These are phyloP conservation scores for Myrmecobius fasciatus DNA, from an alignment of 2,113 vertebrate genomes.

Conservation along the genomic window DNA sequence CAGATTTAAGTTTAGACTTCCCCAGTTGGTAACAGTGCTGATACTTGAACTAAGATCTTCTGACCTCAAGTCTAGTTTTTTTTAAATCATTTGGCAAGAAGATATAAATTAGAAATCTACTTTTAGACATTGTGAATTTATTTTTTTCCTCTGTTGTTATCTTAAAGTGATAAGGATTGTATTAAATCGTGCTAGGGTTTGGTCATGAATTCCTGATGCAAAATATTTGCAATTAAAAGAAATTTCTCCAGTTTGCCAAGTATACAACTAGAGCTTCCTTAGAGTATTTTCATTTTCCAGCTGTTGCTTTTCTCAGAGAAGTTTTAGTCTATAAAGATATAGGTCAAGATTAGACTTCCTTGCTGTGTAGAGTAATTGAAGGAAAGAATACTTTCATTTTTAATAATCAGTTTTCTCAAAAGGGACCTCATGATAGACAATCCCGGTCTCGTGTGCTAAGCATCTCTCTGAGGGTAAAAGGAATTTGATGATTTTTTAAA, in stretches of 20 bases:
- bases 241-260: not conserved
- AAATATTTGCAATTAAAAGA: conserved; percentile 36
- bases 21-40: not conserved
- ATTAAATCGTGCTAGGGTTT: not conserved
- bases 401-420: not conserved
- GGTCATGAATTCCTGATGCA: not conserved
- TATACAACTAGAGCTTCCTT: not conserved
- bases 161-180: conserved; percentile 1
- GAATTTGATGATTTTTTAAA: not conserved
- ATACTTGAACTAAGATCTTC: not conserved
- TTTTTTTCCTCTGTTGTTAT: not conserved
- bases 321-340: not conserved
- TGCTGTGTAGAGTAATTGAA: not conserved
- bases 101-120: not conserved
- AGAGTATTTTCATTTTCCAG: conserved; percentile 1
- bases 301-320: not conserved
- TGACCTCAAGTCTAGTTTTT: not conserved
- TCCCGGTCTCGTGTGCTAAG: not conserved
- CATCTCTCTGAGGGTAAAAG: not conserved
- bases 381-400: conserved; percentile 21
- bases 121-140: not conserved
- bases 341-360: not conserved
- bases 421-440: not conserved
- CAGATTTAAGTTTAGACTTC: not conserved
- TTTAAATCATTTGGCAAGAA: not conserved